A percentile compares a stretch with the other conserved stretches of the same genome.
Evolutionary conservation across 2,797 vertebrate species (phyloP).

Genomic region (Microctenopoma lineatum): DNA sequence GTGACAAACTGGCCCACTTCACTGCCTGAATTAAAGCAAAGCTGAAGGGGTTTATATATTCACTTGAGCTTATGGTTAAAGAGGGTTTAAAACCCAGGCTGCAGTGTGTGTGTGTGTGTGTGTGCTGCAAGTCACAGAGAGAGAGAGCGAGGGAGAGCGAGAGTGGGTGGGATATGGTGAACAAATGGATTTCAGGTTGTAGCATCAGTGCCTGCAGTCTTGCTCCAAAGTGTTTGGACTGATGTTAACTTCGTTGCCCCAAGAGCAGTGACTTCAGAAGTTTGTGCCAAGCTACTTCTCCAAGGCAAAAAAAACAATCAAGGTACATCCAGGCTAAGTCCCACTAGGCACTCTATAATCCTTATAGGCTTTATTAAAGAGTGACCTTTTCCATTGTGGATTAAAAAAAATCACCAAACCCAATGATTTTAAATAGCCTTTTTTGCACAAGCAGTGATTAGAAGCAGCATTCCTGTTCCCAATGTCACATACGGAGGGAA

Average conservation of each 20-base stretch:
- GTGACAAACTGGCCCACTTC: slow-evolving; percentile 52
- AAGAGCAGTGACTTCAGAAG: slow-evolving; percentile 42
- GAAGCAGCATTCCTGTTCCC: slow-evolving; percentile 59
- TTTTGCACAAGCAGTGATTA: slow-evolving; percentile 59
- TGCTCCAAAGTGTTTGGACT: slow-evolving; percentile 31
- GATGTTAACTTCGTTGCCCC: slow-evolving; percentile 51
- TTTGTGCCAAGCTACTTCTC: slow-evolving; percentile 30
- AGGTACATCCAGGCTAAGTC: slow-evolving; percentile 41
- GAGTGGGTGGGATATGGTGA: slow-evolving; percentile 25
- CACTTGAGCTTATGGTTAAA: slow-evolving; percentile 69
- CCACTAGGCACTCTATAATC: slow-evolving; percentile 53
- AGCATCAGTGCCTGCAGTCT: slow-evolving; percentile 34
- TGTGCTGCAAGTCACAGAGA: slow-evolving; percentile 8
- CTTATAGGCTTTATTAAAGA: slow-evolving; percentile 60
- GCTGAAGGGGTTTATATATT: slow-evolving; percentile 63
- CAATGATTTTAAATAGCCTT: slow-evolving; percentile 57
- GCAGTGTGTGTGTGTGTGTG: slow-evolving; percentile 21
- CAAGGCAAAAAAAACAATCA: slow-evolving; percentile 61
- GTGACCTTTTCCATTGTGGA: slow-evolving; percentile 56
- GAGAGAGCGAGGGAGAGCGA: slow-evolving; percentile 20
- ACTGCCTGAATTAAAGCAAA: slow-evolving; percentile 56
- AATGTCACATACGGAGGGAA: slow-evolving; percentile 65
- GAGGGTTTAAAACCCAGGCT: slow-evolving; percentile 63
- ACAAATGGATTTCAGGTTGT: slow-evolving; percentile 49
- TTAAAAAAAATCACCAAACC: slow-evolving; percentile 40